Base-by-base conservation (phyloP, 1,140 invertebrate genomes). In the Elysia chlorotica region DNA sequence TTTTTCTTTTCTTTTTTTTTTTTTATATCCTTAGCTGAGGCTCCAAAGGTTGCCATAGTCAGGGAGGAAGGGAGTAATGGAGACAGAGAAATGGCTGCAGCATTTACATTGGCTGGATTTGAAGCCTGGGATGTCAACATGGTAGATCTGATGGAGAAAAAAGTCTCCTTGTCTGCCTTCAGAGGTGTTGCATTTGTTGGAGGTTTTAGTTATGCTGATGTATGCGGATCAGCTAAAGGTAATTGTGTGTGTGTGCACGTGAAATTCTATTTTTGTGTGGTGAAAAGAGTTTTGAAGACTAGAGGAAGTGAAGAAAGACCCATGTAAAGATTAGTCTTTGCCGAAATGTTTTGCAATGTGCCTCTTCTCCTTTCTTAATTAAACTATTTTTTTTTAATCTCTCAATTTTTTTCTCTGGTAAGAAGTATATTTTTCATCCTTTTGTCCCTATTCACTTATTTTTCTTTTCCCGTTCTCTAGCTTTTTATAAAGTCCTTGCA, bases 161-260 rank as follows among this genome's bases (percentile, higher is more conserved):
- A 56, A 19, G 89, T 94, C 4, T 92, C 89, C 1, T 86, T 98
- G 10, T 92, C 95, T 69, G 85, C 89, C 21, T 99, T 98, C 87
- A 90, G 92, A 75, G 97, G 97, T 4, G 79, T 99, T 19, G 92
- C 97, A 37, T 99, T 99, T 82, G 96, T 97, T 2, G 97, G 97
- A 53, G 97, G 97, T 21, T 99, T 99, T 84, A 98, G 96, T 87
- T 99, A 98, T 89, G 97, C 96, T 38, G 97, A 99, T 89, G 97
- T 98, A 1, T 88, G 98, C 38, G 97, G 97, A 0, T 98, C 96
- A 0, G 96, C 95, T 0, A 98, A 97, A 90, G 97, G 89, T 89
- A 77, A 71, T 3, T 30, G 6, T 6, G 10, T 59, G 25, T 59
- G 56, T 59, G 10, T 14, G 10, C 41, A 48, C 41, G 10, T 48